phyloP scores from a whole-genome alignment of 2,888 invertebrate genomes.

The Cosmia pyralina region DNA sequence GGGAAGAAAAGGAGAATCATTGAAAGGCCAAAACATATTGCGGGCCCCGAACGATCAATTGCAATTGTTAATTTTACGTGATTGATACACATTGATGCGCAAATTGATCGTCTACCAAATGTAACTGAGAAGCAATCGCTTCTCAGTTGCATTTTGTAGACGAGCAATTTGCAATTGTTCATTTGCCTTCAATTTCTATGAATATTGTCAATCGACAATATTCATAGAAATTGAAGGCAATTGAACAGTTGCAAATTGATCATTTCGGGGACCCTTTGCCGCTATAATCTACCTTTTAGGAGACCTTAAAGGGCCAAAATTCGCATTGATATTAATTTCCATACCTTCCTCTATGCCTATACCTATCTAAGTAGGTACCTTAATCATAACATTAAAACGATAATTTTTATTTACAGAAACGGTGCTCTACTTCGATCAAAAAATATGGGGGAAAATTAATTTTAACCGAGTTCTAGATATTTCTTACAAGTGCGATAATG shows the following conservation, averaged over 20 bases:
- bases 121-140: too few relatives aligned
- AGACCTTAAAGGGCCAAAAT: background rate
- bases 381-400: background rate
- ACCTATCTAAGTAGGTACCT: background rate
- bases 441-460: constrained; percentile 75
- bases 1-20: background rate
- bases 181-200: too few relatives aligned
- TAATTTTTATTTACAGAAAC: constrained; percentile 72
- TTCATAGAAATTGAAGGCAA: too few relatives aligned
- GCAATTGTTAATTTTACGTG: too few relatives aligned
- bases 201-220: too few relatives aligned
- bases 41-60: too few relatives aligned
- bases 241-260: too few relatives aligned
- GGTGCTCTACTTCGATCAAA: constrained; percentile 75
- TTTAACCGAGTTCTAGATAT: constrained; percentile 82
- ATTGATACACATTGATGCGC: too few relatives aligned
- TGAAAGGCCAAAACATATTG: background rate
- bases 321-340: background rate
- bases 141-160: too few relatives aligned
- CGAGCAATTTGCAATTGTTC: too few relatives aligned
- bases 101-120: too few relatives aligned
- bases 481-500: constrained; percentile 74
- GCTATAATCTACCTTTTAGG: background rate
- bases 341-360: background rate
- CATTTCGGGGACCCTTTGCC: too few relatives aligned